Percentiles rank a stretch among this genome's conserved stretches.
phyloP scores from a whole-genome alignment of 2,113 vertebrate genomes.

The Leucopsar rothschildi region DNA sequence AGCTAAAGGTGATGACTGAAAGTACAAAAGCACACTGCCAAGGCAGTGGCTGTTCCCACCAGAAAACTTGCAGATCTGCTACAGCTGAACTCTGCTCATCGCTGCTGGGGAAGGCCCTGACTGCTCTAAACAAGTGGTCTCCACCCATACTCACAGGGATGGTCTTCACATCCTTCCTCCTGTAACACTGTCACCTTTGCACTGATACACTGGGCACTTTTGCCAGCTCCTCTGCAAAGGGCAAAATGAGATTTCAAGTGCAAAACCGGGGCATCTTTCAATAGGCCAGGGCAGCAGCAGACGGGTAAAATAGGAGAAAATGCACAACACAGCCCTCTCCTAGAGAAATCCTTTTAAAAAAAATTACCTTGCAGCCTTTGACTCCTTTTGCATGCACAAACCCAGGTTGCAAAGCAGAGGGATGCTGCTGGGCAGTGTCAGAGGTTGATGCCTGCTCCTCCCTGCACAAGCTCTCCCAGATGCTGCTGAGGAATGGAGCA shows the following conservation, averaged over 20 bases:
- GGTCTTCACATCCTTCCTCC: background rate
- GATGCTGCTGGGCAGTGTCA: background rate
- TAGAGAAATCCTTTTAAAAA: background rate
- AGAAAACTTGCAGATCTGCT: conserved; percentile 44
- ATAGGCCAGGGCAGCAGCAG: background rate
- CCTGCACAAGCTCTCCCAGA: background rate
- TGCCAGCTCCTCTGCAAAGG: background rate
- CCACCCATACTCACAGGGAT: background rate
- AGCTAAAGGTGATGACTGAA: background rate
- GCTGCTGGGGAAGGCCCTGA: conserved; percentile 5
- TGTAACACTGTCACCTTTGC: background rate
- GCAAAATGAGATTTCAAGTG: background rate
- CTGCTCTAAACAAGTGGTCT: background rate
- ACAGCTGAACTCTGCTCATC: background rate
- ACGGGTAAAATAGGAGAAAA: background rate
- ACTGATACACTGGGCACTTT: background rate
- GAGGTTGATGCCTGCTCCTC: background rate
- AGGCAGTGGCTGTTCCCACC: background rate
- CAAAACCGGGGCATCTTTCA: background rate
- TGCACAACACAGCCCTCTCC: background rate
- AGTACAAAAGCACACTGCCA: background rate
- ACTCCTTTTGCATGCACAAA: background rate
- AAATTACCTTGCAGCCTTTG: background rate
- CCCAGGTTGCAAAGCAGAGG: background rate
- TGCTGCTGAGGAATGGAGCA: background rate